Evolutionary conservation across 2,797 vertebrate genomes (phyloP), one percentile per base, ranked within the genome.

Genomic region (Eulemur coronatus): DNA sequence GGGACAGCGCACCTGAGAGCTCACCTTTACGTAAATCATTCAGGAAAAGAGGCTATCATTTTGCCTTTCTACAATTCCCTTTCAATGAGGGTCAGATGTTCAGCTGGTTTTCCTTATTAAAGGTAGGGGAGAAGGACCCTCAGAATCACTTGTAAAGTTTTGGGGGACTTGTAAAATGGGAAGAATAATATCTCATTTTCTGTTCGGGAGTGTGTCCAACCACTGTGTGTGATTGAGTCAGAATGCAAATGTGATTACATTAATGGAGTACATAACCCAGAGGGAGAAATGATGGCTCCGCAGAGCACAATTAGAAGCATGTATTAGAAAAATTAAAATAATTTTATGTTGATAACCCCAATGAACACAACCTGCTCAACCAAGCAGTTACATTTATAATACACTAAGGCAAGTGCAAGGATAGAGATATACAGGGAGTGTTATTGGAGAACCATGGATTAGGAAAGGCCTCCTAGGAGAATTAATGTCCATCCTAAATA

Each of bases 171-270:
- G 13, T n/a, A n/a, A 38, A 1, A 73, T 67, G 1, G 1, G 3
- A 17, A 80, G 18, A 26, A 65, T 33, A 78, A 38, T n/a, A 70
- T 73, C 14, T 65, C 14, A 30, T 92, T 84, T 84, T 24, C 50
- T 89, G 6, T 43, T 91, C 57, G 9, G 30, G 79, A 92, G 61
- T 70, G 46, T 48, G 9, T 86, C 92, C 38, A 24, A 5, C 76
- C 50, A 81, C 12, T 90, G 2, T 46, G 13, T 46, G 33, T 30
- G 93, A 84, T 57, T 24, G 61, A 94, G 90, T 90, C 18, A 69
- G 9, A 94, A 76, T 76, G 26, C 55, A 30, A 65, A 65, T 33
- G n/a, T 35, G 11, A 84, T 89, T 80, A 80, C 10, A 28, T 41
- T 73, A 72, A 46, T 43, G 30, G 18, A 65, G 2, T 48, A 1